These are phyloP conservation scores for Dolichopus griseipennis DNA, from an alignment of 2,888 invertebrate genomes.

Conservation along the genomic window DNA sequence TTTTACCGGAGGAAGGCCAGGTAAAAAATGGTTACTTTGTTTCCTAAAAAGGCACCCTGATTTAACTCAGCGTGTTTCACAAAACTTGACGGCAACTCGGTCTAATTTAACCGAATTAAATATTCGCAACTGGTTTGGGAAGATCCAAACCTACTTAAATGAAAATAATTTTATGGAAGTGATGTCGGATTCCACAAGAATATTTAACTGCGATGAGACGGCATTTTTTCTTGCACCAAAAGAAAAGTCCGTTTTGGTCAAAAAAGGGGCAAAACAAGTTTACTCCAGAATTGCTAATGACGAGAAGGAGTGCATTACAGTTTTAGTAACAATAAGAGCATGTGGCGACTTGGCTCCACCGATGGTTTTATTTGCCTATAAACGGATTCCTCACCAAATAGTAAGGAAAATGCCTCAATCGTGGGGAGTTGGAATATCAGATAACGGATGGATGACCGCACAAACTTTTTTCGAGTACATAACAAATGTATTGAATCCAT, in stretches of 20 bases:
- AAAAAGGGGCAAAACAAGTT: background rate
- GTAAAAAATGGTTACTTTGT: conserved; percentile 25
- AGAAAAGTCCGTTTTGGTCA: conserved; percentile 28
- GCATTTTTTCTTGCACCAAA: conserved; percentile 36
- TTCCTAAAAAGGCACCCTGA: conserved; percentile 33
- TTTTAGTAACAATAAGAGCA: conserved; percentile 8
- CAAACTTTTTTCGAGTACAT: conserved; percentile 11
- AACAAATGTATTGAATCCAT: conserved; percentile 21
- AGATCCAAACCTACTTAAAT: conserved; percentile 27
- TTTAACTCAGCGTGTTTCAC: conserved; percentile 26
- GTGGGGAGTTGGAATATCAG: conserved; percentile 38
- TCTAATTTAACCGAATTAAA: conserved; percentile 28
- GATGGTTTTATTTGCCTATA: conserved; percentile 8
- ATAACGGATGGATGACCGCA: conserved; percentile 37
- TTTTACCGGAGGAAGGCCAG: no score
- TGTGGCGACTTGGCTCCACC: background rate
- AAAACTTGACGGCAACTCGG: conserved; percentile 28
- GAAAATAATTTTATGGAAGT: conserved; percentile 25
- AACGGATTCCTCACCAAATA: background rate
- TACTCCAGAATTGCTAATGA: background rate
- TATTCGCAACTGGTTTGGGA: conserved; percentile 30
- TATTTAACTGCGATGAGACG: conserved; percentile 36
- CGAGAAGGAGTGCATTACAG: conserved; percentile 7
- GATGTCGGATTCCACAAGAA: conserved; percentile 24
- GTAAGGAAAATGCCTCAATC: background rate